Evolutionary conservation across 1,140 invertebrate genomes (phyloP).

Genomic region (Orius insidiosus): DNA sequence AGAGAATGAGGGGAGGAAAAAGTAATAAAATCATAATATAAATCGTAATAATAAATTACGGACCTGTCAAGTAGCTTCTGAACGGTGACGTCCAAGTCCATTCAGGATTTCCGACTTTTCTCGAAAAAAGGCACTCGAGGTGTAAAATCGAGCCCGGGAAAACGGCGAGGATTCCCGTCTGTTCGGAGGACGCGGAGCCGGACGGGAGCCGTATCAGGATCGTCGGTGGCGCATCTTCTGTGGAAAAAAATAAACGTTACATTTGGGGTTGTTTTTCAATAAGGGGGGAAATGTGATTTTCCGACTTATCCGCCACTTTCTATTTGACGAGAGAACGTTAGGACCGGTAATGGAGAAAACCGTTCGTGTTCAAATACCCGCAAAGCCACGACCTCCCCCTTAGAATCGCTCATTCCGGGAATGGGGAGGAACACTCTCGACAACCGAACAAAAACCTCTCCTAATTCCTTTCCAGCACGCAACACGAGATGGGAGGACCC

Average conservation of each 20-base stretch:
- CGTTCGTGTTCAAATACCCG: not conserved
- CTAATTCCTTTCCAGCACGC: too few relatives aligned
- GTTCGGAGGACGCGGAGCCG: conserved; percentile 61
- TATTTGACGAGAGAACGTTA: not conserved
- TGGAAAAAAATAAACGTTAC: conserved; percentile 21
- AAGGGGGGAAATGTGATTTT: too few relatives aligned
- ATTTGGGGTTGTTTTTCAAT: too few relatives aligned
- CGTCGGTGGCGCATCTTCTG: conserved; percentile 67
- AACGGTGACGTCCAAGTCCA: conserved; percentile 77
- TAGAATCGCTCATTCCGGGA: too few relatives aligned
- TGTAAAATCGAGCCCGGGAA: conserved; percentile 66
- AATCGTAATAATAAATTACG: too few relatives aligned
- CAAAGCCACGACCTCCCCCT: too few relatives aligned
- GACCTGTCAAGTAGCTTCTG: conserved; percentile 57
- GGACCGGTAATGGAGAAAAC: not conserved
- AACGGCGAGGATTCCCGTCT: conserved; percentile 56
- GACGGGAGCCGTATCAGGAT: conserved; percentile 60
- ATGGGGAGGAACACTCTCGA: too few relatives aligned
- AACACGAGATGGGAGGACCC: too few relatives aligned
- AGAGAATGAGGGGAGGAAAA: too few relatives aligned
- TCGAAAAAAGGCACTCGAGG: conserved; percentile 62
- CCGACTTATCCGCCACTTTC: not conserved
- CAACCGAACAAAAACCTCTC: too few relatives aligned
- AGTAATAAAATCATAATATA: too few relatives aligned
- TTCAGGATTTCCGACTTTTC: conserved; percentile 56